Conservation (phyloP, 2,888 invertebrate species). For the Ellobium chinense region DNA sequence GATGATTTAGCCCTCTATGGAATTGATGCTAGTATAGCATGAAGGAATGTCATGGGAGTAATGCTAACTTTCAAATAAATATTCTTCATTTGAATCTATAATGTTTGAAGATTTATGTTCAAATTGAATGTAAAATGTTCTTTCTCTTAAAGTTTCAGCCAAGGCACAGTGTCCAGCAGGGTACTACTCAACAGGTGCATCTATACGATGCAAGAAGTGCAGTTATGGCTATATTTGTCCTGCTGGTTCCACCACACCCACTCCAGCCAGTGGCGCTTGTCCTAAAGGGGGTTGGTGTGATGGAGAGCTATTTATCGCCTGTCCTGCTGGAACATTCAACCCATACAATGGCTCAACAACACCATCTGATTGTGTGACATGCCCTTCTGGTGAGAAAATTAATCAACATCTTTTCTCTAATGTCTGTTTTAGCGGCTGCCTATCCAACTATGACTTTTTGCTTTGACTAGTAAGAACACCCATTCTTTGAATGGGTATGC, state of each 20-base stretch:
- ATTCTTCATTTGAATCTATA: too few relatives aligned
- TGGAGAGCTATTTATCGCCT: constrained; percentile 66
- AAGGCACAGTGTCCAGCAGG: constrained; percentile 72
- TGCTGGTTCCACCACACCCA: constrained; percentile 66
- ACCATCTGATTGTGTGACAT: constrained; percentile 60
- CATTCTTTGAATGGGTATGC: too few relatives aligned
- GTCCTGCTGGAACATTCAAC: constrained; percentile 74
- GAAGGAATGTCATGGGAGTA: too few relatives aligned
- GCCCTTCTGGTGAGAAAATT: constrained; percentile 67
- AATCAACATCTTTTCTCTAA: neutral
- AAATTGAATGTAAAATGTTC: too few relatives aligned
- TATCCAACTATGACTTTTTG: neutral
- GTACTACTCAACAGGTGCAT: constrained; percentile 67
- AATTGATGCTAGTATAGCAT: too few relatives aligned
- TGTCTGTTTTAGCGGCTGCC: neutral
- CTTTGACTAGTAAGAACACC: neutral
- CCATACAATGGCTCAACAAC: constrained; percentile 65
- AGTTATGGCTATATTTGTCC: constrained; percentile 71
- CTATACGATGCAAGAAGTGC: constrained; percentile 65
- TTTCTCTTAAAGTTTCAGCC: too few relatives aligned
- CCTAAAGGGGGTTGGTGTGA: constrained; percentile 74
- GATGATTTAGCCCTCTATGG: too few relatives aligned
- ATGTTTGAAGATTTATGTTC: too few relatives aligned
- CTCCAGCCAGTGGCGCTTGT: constrained; percentile 66
- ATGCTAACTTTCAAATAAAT: too few relatives aligned